phyloP scores from a whole-genome alignment of 2,797 vertebrate species.

The Tenualosa ilisha region DNA sequence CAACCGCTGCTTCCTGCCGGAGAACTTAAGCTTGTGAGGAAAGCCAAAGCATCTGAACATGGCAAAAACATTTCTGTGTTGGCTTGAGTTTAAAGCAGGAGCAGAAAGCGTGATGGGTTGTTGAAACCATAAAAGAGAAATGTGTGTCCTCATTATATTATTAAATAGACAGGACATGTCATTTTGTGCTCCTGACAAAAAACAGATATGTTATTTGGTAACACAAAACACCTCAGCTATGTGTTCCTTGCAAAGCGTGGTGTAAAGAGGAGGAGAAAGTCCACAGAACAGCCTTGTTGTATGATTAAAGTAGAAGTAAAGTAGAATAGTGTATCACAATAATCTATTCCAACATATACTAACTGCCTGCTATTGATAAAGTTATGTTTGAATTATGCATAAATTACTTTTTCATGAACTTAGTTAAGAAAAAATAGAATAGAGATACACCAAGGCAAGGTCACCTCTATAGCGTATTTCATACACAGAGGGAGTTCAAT shows the following conservation, averaged over 20 bases:
- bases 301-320: background rate
- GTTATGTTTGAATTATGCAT: background rate
- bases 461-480: too few relatives aligned
- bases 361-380: background rate
- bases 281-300: background rate
- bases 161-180: background rate
- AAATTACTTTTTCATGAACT: background rate
- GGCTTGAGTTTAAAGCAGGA: background rate
- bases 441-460: too few relatives aligned
- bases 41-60: slow-evolving; percentile 9
- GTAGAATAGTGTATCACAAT: background rate
- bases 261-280: background rate
- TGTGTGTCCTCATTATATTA: background rate
- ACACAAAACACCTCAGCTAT: background rate
- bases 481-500: too few relatives aligned
- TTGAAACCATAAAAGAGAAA: background rate
- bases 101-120: background rate
- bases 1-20: slow-evolving; percentile 87
- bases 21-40: slow-evolving; percentile 95
- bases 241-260: background rate
- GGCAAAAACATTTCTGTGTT: slow-evolving; percentile 13
- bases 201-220: background rate
- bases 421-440: background rate
- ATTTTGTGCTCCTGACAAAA: background rate
- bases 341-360: background rate